Percentiles rank a stretch among this genome's conserved stretches.
These are phyloP conservation scores for Dipus sagitta DNA, from an alignment of 2,797 vertebrate species.

Conservation along the genomic window DNA sequence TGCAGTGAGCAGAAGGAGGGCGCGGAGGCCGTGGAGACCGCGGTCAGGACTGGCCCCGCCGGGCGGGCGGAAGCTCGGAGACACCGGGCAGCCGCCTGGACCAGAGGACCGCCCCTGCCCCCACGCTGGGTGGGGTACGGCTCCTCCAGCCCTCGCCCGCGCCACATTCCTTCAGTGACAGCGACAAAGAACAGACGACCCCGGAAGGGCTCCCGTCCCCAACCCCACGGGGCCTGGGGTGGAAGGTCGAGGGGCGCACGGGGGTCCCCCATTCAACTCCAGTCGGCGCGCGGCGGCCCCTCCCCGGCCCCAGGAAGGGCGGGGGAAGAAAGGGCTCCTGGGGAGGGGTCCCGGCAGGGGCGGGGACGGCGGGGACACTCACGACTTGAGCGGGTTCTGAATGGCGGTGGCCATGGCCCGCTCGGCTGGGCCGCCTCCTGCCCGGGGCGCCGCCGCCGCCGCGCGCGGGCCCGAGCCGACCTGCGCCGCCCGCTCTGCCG, in stretches of 20 bases:
- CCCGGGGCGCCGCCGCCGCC: conserved; percentile 81
- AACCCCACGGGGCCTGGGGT: conserved; percentile 14
- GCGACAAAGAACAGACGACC: conserved; percentile 78
- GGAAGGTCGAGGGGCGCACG: background rate
- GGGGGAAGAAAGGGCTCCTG: conserved; percentile 38
- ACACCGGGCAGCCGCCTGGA: background rate
- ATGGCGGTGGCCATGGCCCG: conserved; percentile 95
- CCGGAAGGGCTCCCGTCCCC: conserved; percentile 39
- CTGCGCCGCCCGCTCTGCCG: conserved; percentile 80
- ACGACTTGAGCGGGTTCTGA: conserved; percentile 98
- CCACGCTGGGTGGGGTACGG: conserved; percentile 74
- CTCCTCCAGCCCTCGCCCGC: conserved; percentile 70
- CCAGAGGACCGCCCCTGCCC: conserved; percentile 59
- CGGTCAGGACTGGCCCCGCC: background rate
- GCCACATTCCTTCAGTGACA: conserved; percentile 80
- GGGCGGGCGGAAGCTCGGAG: background rate
- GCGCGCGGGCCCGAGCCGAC: conserved; percentile 82
- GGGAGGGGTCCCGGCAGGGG: conserved; percentile 2
- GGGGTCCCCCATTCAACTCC: background rate
- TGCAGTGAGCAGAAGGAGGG: background rate
- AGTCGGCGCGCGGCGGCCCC: conserved; percentile 44
- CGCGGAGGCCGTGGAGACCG: background rate
- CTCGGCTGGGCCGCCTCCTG: conserved; percentile 80
- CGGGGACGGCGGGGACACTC: conserved; percentile 88
- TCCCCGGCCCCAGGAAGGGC: conserved; percentile 60